Conservation (phyloP, 2,888 invertebrate genomes). For the Coelinius sp. region DNA sequence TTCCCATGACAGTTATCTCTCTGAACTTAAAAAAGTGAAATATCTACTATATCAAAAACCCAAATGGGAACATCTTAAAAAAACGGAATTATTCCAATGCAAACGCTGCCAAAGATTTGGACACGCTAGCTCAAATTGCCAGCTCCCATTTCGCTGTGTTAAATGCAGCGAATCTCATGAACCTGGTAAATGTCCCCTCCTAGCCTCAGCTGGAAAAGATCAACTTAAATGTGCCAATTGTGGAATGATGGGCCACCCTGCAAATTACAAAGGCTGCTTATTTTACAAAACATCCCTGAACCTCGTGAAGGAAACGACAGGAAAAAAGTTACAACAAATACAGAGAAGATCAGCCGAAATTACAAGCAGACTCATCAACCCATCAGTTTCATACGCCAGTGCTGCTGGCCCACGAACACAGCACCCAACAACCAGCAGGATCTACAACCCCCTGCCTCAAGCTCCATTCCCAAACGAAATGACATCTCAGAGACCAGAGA, state of each 20-base stretch:
- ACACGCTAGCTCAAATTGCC: background rate
- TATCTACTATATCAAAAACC: background rate
- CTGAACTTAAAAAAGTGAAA: background rate
- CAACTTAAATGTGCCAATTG: slow-evolving; percentile 10
- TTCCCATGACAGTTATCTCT: background rate
- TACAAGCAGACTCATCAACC: too few relatives aligned
- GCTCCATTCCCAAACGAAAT: too few relatives aligned
- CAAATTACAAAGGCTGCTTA: too few relatives aligned
- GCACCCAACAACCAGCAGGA: too few relatives aligned
- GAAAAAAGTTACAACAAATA: too few relatives aligned
- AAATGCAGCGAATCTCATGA: background rate
- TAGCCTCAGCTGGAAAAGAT: background rate
- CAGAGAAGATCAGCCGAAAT: too few relatives aligned
- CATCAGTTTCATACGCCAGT: too few relatives aligned
- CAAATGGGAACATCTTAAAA: background rate
- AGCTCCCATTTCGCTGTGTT: background rate
- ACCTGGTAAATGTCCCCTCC: background rate
- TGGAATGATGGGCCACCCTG: background rate
- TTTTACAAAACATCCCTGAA: too few relatives aligned
- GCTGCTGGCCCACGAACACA: too few relatives aligned
- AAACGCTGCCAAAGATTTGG: background rate
- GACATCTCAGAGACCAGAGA: too few relatives aligned
- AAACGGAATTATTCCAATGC: background rate
- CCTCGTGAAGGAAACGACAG: too few relatives aligned
- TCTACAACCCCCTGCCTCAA: too few relatives aligned